Conservation (phyloP, 2,888 invertebrate genomes). For the Ypsolopha scabrella region DNA sequence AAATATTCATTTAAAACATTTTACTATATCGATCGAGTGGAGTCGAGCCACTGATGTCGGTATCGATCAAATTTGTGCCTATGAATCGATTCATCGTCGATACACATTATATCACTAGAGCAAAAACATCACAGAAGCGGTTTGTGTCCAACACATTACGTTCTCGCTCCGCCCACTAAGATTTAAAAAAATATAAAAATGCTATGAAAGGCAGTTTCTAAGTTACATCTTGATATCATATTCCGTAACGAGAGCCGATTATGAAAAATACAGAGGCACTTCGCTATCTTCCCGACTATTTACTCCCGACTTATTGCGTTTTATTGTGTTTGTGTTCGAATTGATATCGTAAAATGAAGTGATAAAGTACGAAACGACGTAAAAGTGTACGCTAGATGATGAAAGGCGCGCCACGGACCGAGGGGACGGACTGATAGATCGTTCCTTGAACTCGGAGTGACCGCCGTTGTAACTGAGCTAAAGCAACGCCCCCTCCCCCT, state of each 20-base stretch:
- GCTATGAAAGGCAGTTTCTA: constrained; percentile 54
- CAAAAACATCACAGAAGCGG: constrained; percentile 62
- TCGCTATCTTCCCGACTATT: constrained; percentile 30
- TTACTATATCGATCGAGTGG: background rate
- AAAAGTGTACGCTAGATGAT: too few relatives aligned
- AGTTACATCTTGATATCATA: constrained; percentile 36
- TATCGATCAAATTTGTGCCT: constrained; percentile 25
- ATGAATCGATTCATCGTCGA: constrained; percentile 15
- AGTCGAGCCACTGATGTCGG: constrained; percentile 13
- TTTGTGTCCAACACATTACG: constrained; percentile 43
- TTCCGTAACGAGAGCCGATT: constrained; percentile 28
- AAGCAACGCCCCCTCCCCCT: constrained; percentile 1
- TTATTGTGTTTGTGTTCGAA: constrained; percentile 3
- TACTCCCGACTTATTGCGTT: constrained; percentile 2
- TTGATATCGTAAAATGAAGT: constrained; percentile 3
- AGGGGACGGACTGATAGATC: too few relatives aligned
- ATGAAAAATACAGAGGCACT: constrained; percentile 47
- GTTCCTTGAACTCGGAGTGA: too few relatives aligned
- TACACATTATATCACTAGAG: constrained; percentile 35
- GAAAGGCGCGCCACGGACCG: too few relatives aligned
- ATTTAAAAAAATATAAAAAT: constrained; percentile 60
- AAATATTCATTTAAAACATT: background rate
- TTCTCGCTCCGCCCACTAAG: constrained; percentile 32
- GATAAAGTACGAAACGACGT: background rate
- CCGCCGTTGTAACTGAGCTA: background rate